These are phyloP conservation scores for Australoheros facetus DNA, from an alignment of 2,797 vertebrate genomes.

Conservation along the genomic window DNA sequence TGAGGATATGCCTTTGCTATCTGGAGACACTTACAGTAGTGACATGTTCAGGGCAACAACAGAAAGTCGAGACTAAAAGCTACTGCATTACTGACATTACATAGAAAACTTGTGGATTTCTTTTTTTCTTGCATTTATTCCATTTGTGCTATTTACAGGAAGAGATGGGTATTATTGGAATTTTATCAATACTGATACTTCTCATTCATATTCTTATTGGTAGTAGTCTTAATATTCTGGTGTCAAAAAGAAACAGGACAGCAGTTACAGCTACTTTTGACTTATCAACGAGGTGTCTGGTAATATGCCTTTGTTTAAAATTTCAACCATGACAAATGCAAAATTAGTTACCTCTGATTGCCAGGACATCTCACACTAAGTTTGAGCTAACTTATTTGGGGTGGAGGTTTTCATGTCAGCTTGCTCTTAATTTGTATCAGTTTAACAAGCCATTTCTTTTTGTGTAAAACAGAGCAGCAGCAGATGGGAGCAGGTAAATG, in stretches of 20 bases:
- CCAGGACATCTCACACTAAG: too few species aligned
- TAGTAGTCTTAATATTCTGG: too few species aligned
- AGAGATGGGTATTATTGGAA: neutral
- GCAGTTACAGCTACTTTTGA: too few species aligned
- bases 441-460: neutral
- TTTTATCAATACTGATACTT: neutral
- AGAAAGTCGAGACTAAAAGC: slow-evolving; percentile 40
- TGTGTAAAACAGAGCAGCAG: neutral
- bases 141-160: neutral
- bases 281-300: too few species aligned
- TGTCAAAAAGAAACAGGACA: too few species aligned
- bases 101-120: neutral
- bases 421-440: too few species aligned
- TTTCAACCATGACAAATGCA: too few species aligned
- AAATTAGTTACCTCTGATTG: too few species aligned
- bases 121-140: slow-evolving; percentile 23
- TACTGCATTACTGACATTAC: slow-evolving; percentile 18
- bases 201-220: neutral
- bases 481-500: neutral
- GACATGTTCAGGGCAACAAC: slow-evolving; percentile 43
- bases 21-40: slow-evolving; percentile 29
- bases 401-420: too few species aligned
- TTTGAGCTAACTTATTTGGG: too few species aligned
- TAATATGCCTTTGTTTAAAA: too few species aligned
- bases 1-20: slow-evolving; percentile 46